Evolutionary conservation across 2,797 vertebrate species (phyloP), one percentile per base, ranked within the genome.

Genomic region (Ptychobarbus kaznakovi): DNA sequence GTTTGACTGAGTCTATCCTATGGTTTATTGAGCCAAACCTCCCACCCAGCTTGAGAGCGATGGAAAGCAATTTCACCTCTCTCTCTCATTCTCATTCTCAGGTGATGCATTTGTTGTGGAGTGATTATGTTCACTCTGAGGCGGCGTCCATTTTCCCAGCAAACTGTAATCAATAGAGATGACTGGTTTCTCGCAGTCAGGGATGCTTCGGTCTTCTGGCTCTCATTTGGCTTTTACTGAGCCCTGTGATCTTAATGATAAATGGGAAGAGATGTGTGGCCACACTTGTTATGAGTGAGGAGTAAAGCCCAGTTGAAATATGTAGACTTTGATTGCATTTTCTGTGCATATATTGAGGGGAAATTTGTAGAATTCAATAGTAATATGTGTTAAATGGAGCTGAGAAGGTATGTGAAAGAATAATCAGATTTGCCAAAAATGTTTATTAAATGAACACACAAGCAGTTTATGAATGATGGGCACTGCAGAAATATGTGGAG

Each of bases 151-250:
- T 80, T 85, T 73, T 74, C 84, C 81, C 76, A 74, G 84, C 84
- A 85, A 85, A 80, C 84, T 85, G 77, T 85, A 85, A 85, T 85
- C 77, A 85, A 85, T 85, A 85, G 68, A 80, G 77, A 80, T 73
- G 77, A 85, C 77, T 85, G 84, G 77, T 80, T 85, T 80, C 53
- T 80, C 16, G 3, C 77, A 73, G 68, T 73, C 65, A 80, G 40
- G 22, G 77, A 38, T 73, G 53, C 76, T 73, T 65, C 16, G 40
- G 77, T 65, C 77, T 56, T 84, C 82, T 73, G 69, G 28, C 68
- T 73, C 84, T 80, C 32, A 80, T 80, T 25, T 65, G 68, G 58
- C 56, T 53, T 72, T 74, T 65, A 20, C 22, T 51, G 56, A 84
- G 38, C 65, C 42, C 12, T 70, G 51, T 85, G 66, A 38, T 73